These are phyloP conservation scores for Vesta saturnalis DNA, from an alignment of 2,888 invertebrate genomes.

Conservation along the genomic window DNA sequence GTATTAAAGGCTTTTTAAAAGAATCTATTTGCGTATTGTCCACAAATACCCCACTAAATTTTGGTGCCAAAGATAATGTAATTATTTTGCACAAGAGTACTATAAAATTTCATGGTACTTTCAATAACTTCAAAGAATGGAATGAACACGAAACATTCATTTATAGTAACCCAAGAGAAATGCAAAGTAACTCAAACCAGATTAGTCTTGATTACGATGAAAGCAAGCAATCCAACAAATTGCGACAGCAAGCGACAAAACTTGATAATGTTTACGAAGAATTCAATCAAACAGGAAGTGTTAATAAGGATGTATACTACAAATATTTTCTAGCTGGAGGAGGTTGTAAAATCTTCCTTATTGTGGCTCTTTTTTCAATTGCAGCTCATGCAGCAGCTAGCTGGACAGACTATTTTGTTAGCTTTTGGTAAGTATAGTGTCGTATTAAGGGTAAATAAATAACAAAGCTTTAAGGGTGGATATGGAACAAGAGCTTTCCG, in stretches of 20 bases:
- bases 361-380: slow-evolving; percentile 45
- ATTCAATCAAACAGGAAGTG: slow-evolving; percentile 47
- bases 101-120: slow-evolving; percentile 70
- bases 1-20: slow-evolving; percentile 68
- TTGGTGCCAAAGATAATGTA: slow-evolving; percentile 63
- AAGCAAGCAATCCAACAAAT: slow-evolving; percentile 38
- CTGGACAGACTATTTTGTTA: slow-evolving; percentile 47
- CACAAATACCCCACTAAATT: slow-evolving; percentile 72
- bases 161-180: not conserved
- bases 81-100: slow-evolving; percentile 66
- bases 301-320: slow-evolving; percentile 48
- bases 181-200: too few relatives aligned
- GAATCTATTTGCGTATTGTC: slow-evolving; percentile 69
- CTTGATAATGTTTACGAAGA: too few relatives aligned
- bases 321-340: slow-evolving; percentile 51
- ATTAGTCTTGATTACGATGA: not conserved
- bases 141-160: not conserved
- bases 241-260: too few relatives aligned
- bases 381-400: slow-evolving; percentile 44
- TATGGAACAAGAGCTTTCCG: slow-evolving; percentile 35
- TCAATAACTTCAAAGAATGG: slow-evolving; percentile 5
- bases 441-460: too few relatives aligned
- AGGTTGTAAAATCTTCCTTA: slow-evolving; percentile 43
- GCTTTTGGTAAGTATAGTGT: slow-evolving; percentile 46
- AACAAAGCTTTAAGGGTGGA: slow-evolving; percentile 40